A percentile compares a stretch with the other conserved stretches of the same genome.
phyloP scores from a whole-genome alignment of 1,140 invertebrate species.

The Drosophila prosaltans region DNA sequence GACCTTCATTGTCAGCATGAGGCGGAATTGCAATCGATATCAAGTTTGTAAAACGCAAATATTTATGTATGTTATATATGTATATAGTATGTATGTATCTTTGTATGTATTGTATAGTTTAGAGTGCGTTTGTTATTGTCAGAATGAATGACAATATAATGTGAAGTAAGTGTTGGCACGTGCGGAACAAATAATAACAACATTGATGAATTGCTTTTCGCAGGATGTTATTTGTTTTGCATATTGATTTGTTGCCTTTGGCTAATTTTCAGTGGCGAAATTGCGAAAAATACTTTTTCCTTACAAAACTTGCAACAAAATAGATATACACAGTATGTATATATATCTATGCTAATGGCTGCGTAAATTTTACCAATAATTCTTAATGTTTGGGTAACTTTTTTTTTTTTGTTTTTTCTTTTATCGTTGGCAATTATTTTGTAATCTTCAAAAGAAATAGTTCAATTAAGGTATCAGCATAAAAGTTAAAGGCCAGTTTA shows the following conservation, averaged over 20 bases:
- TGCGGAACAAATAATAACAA: conserved; percentile 42
- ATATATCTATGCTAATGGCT: neutral
- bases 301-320: too few relatives aligned
- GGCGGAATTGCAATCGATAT: conserved; percentile 31
- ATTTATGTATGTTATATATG: conserved; percentile 20
- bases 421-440: neutral
- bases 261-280: neutral
- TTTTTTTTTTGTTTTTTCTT: neutral
- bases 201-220: conserved; percentile 31
- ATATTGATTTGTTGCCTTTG: conserved; percentile 9
- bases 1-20: conserved; percentile 3
- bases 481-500: too few relatives aligned
- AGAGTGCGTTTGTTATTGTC: conserved; percentile 9
- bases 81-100: too few relatives aligned
- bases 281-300: too few relatives aligned
- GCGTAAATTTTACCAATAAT: neutral
- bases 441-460: neutral
- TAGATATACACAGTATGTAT: too few relatives aligned
- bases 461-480: neutral
- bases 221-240: conserved; percentile 16
- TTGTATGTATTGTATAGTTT: neutral
- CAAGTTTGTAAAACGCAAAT: conserved; percentile 46
- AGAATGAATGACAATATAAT: conserved; percentile 23
- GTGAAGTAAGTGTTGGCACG: conserved; percentile 43
- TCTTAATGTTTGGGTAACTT: neutral